Evolutionary conservation across 2,888 invertebrate genomes (phyloP).

Genomic region (Platypus cylindrus): DNA sequence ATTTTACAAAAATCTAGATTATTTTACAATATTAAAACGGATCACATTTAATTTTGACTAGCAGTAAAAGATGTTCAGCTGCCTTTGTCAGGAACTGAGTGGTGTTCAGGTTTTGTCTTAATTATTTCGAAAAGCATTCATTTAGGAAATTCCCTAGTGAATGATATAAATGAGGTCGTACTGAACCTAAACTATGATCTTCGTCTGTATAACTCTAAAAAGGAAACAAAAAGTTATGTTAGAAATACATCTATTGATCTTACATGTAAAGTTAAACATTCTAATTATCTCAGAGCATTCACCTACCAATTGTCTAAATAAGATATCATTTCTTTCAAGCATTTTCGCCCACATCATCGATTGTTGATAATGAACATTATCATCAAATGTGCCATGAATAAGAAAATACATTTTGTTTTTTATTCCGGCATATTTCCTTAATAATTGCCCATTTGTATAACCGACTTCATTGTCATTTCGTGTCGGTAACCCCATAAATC

Average conservation of each 20-base stretch:
- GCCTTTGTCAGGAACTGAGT: too few species aligned
- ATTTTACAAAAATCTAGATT: too few species aligned
- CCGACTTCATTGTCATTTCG: conserved; percentile 55
- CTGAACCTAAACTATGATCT: conserved; percentile 73
- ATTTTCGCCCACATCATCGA: conserved; percentile 82
- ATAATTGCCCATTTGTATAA: conserved; percentile 65
- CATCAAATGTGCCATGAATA: conserved; percentile 88
- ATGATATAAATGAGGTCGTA: conserved; percentile 80
- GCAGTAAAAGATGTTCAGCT: too few species aligned
- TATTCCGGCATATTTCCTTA: conserved; percentile 47
- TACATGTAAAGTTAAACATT: background rate
- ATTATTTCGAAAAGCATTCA: conserved; percentile 38
- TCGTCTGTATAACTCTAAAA: conserved; percentile 88
- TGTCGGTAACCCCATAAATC: conserved; percentile 84
- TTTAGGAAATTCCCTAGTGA: conserved; percentile 74
- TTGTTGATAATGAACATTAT: conserved; percentile 97
- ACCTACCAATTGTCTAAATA: conserved; percentile 83
- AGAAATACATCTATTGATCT: background rate
- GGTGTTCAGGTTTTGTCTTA: background rate
- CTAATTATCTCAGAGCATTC: background rate
- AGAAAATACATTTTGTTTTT: conserved; percentile 72
- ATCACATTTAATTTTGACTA: too few species aligned
- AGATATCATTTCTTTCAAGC: conserved; percentile 71
- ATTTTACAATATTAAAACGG: background rate
- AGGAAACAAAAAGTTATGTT: conserved; percentile 9